A percentile compares a stretch with the other conserved stretches of the same genome.
Evolutionary conservation across 2,888 invertebrate species (phyloP).

Genomic region (Subacronicta megacephala): DNA sequence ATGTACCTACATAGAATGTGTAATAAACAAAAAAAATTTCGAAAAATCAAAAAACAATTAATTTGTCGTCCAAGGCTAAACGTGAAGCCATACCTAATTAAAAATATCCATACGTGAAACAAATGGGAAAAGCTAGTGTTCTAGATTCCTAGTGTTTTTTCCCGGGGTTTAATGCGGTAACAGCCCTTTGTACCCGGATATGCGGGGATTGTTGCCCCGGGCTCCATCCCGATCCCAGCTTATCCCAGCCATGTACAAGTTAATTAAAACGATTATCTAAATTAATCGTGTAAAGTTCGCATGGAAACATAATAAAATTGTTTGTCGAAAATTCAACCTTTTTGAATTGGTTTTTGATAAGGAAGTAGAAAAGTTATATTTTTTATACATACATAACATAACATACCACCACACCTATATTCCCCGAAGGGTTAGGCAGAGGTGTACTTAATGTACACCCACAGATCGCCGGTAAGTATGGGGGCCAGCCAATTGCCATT

Average conservation of each 20-base stretch:
- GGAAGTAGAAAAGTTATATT: neutral
- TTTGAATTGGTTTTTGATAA: neutral
- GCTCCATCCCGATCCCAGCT: slow-evolving; percentile 12
- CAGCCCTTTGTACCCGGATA: neutral
- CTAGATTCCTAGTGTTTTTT: neutral
- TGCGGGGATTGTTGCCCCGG: slow-evolving; percentile 19
- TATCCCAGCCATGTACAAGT: slow-evolving; percentile 25
- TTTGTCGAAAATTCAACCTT: neutral
- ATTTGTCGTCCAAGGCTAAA: no score
- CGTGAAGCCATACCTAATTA: no score
- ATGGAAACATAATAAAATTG: slow-evolving; percentile 7
- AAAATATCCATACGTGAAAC: neutral
- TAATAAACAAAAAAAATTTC: no score
- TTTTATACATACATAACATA: no score
- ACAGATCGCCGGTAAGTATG: no score
- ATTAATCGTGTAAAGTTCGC: slow-evolving; percentile 20
- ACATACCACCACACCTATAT: no score
- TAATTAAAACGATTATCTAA: slow-evolving; percentile 50
- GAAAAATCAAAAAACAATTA: no score
- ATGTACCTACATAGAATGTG: no score
- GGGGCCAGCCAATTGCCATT: no score
- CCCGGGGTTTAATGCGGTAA: neutral
- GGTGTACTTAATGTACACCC: no score
- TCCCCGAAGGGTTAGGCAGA: no score
- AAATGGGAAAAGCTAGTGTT: neutral